Evolutionary conservation across 2,797 vertebrate species (phyloP), one percentile per base, ranked within the genome.

Genomic region (Melopsittacus undulatus): DNA sequence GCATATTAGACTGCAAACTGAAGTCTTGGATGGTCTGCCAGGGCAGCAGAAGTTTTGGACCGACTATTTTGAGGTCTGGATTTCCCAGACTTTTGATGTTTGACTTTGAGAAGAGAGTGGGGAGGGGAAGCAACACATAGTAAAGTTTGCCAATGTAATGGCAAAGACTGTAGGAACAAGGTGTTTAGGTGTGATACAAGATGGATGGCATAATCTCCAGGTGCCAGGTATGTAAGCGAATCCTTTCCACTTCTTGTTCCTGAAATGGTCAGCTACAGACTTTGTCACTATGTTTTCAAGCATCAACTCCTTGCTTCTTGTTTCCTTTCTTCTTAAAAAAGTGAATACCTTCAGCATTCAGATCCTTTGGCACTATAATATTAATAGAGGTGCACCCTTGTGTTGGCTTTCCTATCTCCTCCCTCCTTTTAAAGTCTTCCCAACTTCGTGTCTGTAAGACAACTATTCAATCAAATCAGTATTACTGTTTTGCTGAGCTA

Each of bases 51-150:
- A 59, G 12, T 66, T 88, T 38, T 69, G 64, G 9, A 46, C 30
- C 5, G 0, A 0, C 7, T 67, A 0, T 66, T 24, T 66, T 69
- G n/a, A 45, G 10, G 7, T 52, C 13, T 78, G 43, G 48, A 57
- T 20, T 68, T 21, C 3, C 8, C 1, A 3, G 69, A 6, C 43
- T 82, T 73, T 83, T 54, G 5, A 23, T 64, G 10, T 29, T 29
- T 21, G 40, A 42, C 22, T 76, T 34, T 18, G 29, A 73, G 42
- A 86, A 61, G 38, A 68, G 34, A 51, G 34, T 57, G 32, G 43
- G 26, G 27, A 80, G 46, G 34, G 6, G 59, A 79, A 64, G 18
- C n/a, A 87, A 7, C 40, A 21, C 0, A 0, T 13, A 10, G 3
- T 67, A 12, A 57, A 57, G 27, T 40, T 59, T 56, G 38, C 12